A percentile compares a stretch with the other conserved stretches of the same genome.
Evolutionary conservation across 1,140 invertebrate species (phyloP).

Genomic region (Argopecten irradians): DNA sequence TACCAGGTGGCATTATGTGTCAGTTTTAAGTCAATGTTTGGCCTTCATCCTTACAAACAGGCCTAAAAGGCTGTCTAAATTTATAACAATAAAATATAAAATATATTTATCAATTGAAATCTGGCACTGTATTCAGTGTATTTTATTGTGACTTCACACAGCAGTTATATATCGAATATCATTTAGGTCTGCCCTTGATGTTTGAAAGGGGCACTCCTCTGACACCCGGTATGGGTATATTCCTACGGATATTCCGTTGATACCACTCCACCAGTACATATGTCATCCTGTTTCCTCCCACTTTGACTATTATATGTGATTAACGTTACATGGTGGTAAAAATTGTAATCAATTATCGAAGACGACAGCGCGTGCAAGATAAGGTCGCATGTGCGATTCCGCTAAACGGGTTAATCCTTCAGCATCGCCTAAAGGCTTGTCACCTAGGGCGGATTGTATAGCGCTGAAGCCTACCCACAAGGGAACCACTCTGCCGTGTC

Average conservation of each 20-base stretch:
- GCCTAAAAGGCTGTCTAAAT: neutral
- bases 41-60: neutral
- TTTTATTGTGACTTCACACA: neutral
- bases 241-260: neutral
- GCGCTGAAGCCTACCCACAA: neutral
- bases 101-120: neutral
- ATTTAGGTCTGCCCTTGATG: neutral
- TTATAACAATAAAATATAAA: neutral
- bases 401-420: neutral
- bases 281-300: neutral
- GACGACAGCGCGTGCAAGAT: neutral
- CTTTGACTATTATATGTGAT: neutral
- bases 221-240: neutral
- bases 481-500: neutral
- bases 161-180: neutral
- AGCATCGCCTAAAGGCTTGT: neutral
- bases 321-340: neutral
- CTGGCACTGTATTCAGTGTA: neutral
- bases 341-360: neutral
- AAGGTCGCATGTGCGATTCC: slow-evolving; percentile 14
- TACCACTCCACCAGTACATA: neutral
- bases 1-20: neutral
- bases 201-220: neutral
- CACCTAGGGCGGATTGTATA: neutral
- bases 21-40: neutral